These are phyloP conservation scores for Eumaeus atala DNA, from an alignment of 1,140 invertebrate species.

Conservation along the genomic window DNA sequence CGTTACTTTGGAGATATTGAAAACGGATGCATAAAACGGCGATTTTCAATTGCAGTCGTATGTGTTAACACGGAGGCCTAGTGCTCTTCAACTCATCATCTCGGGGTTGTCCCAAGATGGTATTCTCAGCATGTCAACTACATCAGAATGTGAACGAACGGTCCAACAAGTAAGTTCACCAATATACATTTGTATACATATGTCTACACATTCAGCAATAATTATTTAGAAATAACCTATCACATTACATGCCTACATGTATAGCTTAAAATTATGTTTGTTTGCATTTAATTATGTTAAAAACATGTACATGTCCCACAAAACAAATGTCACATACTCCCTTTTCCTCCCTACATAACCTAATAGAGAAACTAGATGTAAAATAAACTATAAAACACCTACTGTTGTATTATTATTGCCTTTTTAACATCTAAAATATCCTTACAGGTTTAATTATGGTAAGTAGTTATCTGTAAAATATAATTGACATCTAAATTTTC, in stretches of 20 bases:
- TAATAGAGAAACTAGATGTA: neutral
- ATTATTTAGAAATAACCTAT: neutral
- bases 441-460: conserved; percentile 20
- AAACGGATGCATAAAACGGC: conserved; percentile 56
- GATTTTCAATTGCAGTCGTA: conserved; percentile 70
- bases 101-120: conserved; percentile 72
- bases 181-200: neutral
- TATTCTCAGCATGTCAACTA: conserved; percentile 71
- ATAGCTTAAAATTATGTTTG: neutral
- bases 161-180: conserved; percentile 67
- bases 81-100: conserved; percentile 59
- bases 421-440: conserved; percentile 16
- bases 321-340: neutral
- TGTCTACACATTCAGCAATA: neutral
- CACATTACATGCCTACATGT: neutral
- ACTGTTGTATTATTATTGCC: conserved; percentile 52
- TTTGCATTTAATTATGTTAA: neutral
- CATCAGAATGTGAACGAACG: conserved; percentile 70
- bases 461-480: conserved; percentile 23
- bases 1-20: conserved; percentile 43
- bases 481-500: conserved; percentile 12
- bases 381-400: conserved; percentile 43
- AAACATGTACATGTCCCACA: too few relatives aligned
- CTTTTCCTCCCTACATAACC: neutral
- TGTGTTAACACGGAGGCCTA: conserved; percentile 63